A percentile compares a stretch with the other conserved stretches of the same genome.
These are phyloP conservation scores for Cladopsammia gracilis DNA, from an alignment of 64 coral and sea anemone species.

Conservation along the genomic window DNA sequence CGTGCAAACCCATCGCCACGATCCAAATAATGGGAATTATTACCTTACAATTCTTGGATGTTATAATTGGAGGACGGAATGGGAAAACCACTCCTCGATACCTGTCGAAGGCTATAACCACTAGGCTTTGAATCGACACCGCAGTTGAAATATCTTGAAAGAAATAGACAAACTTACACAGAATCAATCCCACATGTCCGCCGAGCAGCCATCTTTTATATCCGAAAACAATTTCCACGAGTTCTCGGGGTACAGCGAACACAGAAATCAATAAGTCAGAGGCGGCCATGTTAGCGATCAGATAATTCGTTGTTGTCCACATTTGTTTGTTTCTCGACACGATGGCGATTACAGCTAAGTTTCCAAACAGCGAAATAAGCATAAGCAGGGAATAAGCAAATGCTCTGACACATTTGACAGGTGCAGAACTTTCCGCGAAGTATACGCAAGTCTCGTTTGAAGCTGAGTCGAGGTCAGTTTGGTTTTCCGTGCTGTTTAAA, in stretches of 20 bases:
- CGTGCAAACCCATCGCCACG: neutral
- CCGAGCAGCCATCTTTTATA: conserved; percentile 8
- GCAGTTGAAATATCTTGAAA: conserved; percentile 47
- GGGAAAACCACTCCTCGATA: conserved; percentile 54
- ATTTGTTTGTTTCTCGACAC: conserved; percentile 33
- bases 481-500: neutral
- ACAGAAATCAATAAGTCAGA: conserved; percentile 48
- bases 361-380: conserved; percentile 53
- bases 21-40: conserved; percentile 53
- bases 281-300: conserved; percentile 66
- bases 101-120: conserved; percentile 53
- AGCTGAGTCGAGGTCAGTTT: neutral
- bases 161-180: conserved; percentile 53
- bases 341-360: conserved; percentile 31
- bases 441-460: neutral
- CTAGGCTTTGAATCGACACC: conserved; percentile 63
- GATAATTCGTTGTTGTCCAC: conserved; percentile 39
- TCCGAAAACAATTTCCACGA: neutral
- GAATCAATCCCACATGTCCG: conserved; percentile 9
- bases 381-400: conserved; percentile 40
- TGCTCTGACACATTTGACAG: neutral
- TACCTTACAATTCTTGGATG: neutral
- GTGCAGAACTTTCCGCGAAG: neutral
- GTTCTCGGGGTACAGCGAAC: conserved; percentile 35
- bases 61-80: conserved; percentile 26